Evolutionary conservation across 30 jellyfish, hydroid and myxozoan genomes (phyloP).

Genomic region (Aurelia coerulea): DNA sequence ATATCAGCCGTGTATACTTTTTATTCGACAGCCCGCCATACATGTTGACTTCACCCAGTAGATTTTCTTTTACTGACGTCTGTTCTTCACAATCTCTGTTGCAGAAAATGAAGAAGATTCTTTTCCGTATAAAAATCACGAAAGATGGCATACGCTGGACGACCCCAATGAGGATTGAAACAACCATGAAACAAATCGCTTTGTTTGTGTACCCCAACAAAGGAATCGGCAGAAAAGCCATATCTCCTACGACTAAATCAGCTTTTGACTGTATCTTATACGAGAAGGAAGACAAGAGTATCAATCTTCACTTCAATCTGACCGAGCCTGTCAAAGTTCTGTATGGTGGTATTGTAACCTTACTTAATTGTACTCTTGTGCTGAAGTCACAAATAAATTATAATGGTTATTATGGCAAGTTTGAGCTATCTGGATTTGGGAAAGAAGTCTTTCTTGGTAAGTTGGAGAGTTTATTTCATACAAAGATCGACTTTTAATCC

Average conservation of each 20-base stretch:
- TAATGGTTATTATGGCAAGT: neutral
- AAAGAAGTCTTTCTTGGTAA: slow-evolving; percentile 11
- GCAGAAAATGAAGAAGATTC: slow-evolving; percentile 1
- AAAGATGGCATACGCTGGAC: slow-evolving; percentile 11
- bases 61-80: neutral
- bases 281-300: neutral
- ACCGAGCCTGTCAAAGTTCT: slow-evolving; percentile 8
- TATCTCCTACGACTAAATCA: neutral
- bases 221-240: neutral
- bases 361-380: neutral
- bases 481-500: too few species aligned
- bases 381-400: neutral
- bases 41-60: too few species aligned
- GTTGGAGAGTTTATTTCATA: neutral
- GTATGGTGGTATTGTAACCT: neutral
- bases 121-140: slow-evolving; percentile 2
- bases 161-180: slow-evolving; percentile 5
- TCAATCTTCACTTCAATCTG: neutral
- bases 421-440: slow-evolving; percentile 3
- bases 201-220: neutral
- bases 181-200: slow-evolving; percentile 25
- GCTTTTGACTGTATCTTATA: neutral
- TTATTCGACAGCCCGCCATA: too few species aligned
- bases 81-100: neutral
- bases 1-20: too few species aligned